Evolutionary conservation across 2,888 invertebrate species (phyloP).

Genomic region (Aphrophora alni): DNA sequence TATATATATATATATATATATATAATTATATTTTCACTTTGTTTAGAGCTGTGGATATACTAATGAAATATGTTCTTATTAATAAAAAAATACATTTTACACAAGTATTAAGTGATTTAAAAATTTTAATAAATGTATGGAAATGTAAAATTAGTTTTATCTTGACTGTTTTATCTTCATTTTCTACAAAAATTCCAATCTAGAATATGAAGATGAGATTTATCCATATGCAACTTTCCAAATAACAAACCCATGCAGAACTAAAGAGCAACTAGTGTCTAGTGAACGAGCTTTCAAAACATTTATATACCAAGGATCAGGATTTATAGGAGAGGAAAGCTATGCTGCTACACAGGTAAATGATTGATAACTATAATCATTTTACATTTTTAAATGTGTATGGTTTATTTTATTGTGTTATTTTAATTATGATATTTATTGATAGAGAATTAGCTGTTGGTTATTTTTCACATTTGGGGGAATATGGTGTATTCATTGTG

Average conservation of each 20-base stretch:
- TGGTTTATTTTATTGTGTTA: neutral
- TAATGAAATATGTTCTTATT: too few species aligned
- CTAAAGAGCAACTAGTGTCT: slow-evolving; percentile 6
- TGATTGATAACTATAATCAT: neutral
- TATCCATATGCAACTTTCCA: slow-evolving; percentile 43
- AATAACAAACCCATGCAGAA: slow-evolving; percentile 36
- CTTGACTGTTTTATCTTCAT: neutral
- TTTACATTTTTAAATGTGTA: neutral
- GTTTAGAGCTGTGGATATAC: too few species aligned
- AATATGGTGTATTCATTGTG: too few species aligned
- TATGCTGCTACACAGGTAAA: slow-evolving; percentile 14
- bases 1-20: too few species aligned
- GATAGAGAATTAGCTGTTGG: too few species aligned
- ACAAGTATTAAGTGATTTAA: too few species aligned
- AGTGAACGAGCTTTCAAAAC: slow-evolving; percentile 33
- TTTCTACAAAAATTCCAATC: neutral
- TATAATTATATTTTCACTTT: too few species aligned
- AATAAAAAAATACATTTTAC: too few species aligned
- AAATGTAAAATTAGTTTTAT: too few species aligned
- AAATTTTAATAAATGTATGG: too few species aligned
- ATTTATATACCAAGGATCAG: slow-evolving; percentile 38
- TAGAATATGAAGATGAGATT: slow-evolving; percentile 40
- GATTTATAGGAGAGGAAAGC: neutral
- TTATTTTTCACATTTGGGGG: too few species aligned
- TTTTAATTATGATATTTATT: too few species aligned